Evolutionary conservation across 2,113 vertebrate species (phyloP).

Genomic region (Arizona elegans): DNA sequence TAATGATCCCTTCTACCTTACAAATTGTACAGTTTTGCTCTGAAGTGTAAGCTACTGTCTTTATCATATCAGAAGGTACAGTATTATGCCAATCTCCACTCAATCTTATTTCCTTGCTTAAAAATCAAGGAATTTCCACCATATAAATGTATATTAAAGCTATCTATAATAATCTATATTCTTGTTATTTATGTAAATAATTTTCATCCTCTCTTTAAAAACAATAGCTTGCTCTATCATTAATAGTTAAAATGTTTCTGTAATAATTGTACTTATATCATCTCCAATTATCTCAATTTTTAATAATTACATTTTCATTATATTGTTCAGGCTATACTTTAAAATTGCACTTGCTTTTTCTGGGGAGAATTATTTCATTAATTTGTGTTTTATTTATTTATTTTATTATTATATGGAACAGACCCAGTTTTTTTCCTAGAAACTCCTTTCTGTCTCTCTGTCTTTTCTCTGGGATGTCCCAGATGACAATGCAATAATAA

Average conservation of each 20-base stretch:
- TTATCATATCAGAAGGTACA: not conserved
- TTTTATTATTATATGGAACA: constrained; percentile 35
- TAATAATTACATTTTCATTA: not conserved
- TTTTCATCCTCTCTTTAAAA: not conserved
- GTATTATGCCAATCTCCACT: not conserved
- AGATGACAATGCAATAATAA: constrained; percentile 50
- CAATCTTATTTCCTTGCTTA: not conserved
- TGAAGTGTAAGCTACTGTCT: not conserved
- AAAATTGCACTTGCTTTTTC: constrained; percentile 34
- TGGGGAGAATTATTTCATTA: constrained; percentile 28
- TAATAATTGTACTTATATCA: not conserved
- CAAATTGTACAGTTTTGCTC: not conserved
- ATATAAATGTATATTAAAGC: not conserved
- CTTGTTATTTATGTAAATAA: not conserved
- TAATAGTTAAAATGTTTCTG: not conserved
- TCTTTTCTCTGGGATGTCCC: constrained; percentile 35
- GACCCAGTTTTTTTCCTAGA: constrained; percentile 32
- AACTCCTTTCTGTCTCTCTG: constrained; percentile 30
- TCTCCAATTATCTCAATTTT: not conserved
- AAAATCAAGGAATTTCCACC: not conserved
- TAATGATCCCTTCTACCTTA: not conserved
- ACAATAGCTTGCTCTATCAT: not conserved
- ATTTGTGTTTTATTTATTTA: constrained; percentile 3
- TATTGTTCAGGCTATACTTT: constrained; percentile 28
- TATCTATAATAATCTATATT: not conserved